Evolutionary conservation across 2,797 vertebrate genomes (phyloP), one percentile per base, ranked within the genome.

Genomic region (Tiaroga cobitis): DNA sequence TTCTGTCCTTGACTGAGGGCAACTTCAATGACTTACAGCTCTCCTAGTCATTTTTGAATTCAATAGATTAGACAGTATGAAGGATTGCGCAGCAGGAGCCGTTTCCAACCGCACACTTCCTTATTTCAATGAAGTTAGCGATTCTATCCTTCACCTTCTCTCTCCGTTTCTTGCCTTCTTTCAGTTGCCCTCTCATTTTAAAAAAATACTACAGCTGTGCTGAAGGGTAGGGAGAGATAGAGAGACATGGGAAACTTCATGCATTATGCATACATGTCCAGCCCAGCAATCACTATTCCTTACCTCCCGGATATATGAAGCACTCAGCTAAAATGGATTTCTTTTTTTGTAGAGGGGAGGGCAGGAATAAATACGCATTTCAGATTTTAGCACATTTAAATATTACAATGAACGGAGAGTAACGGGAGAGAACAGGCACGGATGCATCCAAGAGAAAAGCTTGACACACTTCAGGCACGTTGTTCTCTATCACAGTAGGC

Each of bases 251-350:
- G 43, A 88, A 79, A 51, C 80, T 85, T 89, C 83, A 90, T 88
- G 79, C 86, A 89, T 91, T 86, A 89, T 89, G 86, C 88, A 89
- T 89, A 83, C 79, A 78, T 84, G 80, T 89, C 85, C 73, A 86
- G 83, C 32, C 83, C 82, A 86, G 86, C 85, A 87, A 90, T 90
- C 87, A 86, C 87, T 86, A 67, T 49, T 86, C 83, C 85, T 77
- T 82, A 88, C 86, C 89, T 88, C 86, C 59, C 39, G 85, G 83
- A 89, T 85, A 86, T 85, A 84, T 85, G 79, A 90, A 85, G 74
- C 79, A 85, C 75, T 88, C 86, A 59, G 85, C 87, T 87, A 89
- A 88, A 91, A 89, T 87, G 79, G 74, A 85, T 86, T 89, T 84
- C 4, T 85, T 67, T 72, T 46, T 56, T 79, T 78, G 81, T 78